Conservation (phyloP, 2,888 invertebrate genomes). For the Sisyra terminalis region DNA sequence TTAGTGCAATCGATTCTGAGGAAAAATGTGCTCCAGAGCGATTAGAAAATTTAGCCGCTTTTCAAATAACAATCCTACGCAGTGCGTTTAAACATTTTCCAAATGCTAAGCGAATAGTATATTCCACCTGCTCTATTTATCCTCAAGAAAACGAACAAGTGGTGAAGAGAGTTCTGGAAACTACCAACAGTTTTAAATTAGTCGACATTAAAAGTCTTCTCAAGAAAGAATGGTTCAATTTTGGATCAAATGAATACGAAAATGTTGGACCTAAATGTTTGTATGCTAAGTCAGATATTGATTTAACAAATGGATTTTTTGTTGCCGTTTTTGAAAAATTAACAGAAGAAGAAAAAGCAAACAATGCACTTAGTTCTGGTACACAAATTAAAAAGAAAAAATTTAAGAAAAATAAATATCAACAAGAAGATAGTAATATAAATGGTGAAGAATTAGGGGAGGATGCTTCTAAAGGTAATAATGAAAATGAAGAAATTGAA, state of each 20-base stretch:
- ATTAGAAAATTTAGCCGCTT: constrained; percentile 47
- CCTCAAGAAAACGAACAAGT: constrained; percentile 90
- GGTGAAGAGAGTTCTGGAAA: constrained; percentile 48
- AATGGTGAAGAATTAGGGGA: constrained; percentile 4
- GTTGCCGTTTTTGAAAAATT: constrained; percentile 64
- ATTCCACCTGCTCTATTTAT: constrained; percentile 90
- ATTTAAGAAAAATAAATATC: constrained; percentile 11
- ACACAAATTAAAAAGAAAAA: constrained; percentile 9
- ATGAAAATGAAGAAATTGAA: constrained; percentile 5
- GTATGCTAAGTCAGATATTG: constrained; percentile 56
- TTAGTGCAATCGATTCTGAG: constrained; percentile 29
- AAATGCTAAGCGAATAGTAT: constrained; percentile 68
- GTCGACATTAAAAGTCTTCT: constrained; percentile 41
- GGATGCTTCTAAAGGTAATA: neutral
- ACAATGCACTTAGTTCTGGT: constrained; percentile 18
- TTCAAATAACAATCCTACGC: constrained; percentile 69
- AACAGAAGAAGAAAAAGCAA: constrained; percentile 4
- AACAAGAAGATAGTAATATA: constrained; percentile 11
- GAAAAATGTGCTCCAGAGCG: constrained; percentile 33
- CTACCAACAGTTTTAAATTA: constrained; percentile 40
- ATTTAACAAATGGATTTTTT: constrained; percentile 89
- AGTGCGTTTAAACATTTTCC: constrained; percentile 78
- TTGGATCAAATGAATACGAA: constrained; percentile 44
- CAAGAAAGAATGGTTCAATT: constrained; percentile 43
- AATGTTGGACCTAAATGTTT: constrained; percentile 59